These are phyloP conservation scores for Drosophila acutilabella DNA, from an alignment of 2,888 invertebrate genomes.

Conservation along the genomic window DNA sequence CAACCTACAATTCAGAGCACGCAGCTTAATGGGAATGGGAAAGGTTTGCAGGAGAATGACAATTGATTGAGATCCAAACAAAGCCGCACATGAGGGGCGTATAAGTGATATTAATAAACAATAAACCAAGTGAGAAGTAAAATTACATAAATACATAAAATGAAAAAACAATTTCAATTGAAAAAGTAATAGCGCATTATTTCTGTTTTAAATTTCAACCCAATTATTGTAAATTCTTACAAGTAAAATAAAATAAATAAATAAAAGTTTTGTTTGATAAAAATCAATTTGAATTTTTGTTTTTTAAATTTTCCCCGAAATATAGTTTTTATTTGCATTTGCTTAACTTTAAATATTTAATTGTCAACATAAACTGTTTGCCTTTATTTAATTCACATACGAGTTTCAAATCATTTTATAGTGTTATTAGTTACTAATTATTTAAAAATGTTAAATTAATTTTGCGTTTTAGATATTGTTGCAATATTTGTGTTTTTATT, in stretches of 20 bases:
- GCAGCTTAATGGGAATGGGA: conserved; percentile 69
- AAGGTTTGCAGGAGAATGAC: conserved; percentile 68
- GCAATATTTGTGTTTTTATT: conserved; percentile 3
- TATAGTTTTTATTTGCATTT: conserved; percentile 49
- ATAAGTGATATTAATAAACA: conserved; percentile 76
- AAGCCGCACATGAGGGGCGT: conserved; percentile 48
- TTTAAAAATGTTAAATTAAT: conserved; percentile 38
- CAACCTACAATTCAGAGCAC: conserved; percentile 13
- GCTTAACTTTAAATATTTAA: conserved; percentile 62
- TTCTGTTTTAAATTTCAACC: conserved; percentile 23
- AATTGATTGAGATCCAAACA: conserved; percentile 30
- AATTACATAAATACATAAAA: conserved; percentile 16
- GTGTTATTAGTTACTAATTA: conserved; percentile 39
- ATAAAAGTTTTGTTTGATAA: conserved; percentile 24
- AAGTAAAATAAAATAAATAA: conserved; percentile 41
- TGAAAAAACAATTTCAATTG: conserved; percentile 1
- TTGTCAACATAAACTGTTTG: conserved; percentile 53
- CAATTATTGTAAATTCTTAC: conserved; percentile 49
- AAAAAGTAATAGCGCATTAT: conserved; percentile 1
- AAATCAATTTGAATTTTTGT: neutral
- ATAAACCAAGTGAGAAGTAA: conserved; percentile 50
- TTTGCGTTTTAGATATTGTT: conserved; percentile 33
- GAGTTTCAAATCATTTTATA: conserved; percentile 20
- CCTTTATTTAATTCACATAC: conserved; percentile 45
- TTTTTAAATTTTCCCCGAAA: conserved; percentile 35